These are phyloP conservation scores for Spea bombifrons DNA, from an alignment of 2,113 vertebrate genomes.

Conservation along the genomic window DNA sequence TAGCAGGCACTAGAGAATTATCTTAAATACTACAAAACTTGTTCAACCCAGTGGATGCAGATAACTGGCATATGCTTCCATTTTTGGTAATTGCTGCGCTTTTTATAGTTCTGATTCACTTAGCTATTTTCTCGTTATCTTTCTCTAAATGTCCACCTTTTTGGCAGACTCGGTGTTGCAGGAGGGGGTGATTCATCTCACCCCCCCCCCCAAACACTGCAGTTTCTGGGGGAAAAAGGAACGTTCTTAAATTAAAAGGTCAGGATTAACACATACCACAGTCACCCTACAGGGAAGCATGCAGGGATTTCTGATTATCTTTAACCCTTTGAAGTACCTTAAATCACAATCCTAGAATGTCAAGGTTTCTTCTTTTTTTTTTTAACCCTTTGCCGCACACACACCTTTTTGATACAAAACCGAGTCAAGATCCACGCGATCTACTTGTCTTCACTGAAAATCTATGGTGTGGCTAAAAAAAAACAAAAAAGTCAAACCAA, in stretches of 20 bases:
- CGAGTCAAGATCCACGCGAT: background rate
- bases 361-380: background rate
- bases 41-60: constrained; percentile 70
- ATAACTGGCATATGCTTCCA: constrained; percentile 77
- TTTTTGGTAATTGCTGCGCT: constrained; percentile 69
- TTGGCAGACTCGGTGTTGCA: constrained; percentile 57
- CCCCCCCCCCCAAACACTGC: constrained; percentile 53
- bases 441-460: constrained; percentile 3
- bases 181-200: constrained; percentile 54
- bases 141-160: constrained; percentile 66
- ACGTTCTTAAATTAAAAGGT: constrained; percentile 15
- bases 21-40: constrained; percentile 81
- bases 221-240: background rate
- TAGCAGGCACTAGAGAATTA: constrained; percentile 79
- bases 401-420: too few species aligned
- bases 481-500: background rate
- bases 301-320: constrained; percentile 6
- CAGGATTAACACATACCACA: background rate
- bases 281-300: background rate
- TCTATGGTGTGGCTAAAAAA: background rate
- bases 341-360: too few species aligned
- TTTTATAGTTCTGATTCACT: constrained; percentile 64
- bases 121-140: constrained; percentile 74
- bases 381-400: constrained; percentile 4
- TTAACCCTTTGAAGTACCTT: background rate